Evolutionary conservation across 2,113 vertebrate species (phyloP).

Genomic region (Nerophis lumbriciformis): DNA sequence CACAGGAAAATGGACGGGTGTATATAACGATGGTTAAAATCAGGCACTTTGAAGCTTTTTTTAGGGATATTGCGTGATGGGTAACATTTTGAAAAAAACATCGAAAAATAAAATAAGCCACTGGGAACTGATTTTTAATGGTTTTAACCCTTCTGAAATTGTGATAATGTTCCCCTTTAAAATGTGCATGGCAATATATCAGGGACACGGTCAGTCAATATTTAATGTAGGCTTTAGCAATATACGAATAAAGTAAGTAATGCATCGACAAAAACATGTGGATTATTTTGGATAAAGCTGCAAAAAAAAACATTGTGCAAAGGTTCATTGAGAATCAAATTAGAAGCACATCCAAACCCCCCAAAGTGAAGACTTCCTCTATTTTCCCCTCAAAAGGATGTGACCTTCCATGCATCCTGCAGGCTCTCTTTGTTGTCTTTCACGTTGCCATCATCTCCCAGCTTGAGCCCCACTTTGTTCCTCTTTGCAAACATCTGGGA

Average conservation of each 20-base stretch:
- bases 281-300: background rate
- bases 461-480: slow-evolving; percentile 74
- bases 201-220: slow-evolving; percentile 5
- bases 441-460: slow-evolving; percentile 25
- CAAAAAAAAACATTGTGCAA: slow-evolving; percentile 12
- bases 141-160: too few relatives aligned
- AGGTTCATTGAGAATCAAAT: slow-evolving; percentile 10
- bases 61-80: too few relatives aligned
- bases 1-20: too few relatives aligned
- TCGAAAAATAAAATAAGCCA: too few relatives aligned
- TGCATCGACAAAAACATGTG: background rate
- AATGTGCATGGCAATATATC: background rate
- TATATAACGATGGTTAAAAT: too few relatives aligned
- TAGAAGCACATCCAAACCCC: slow-evolving; percentile 14
- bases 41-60: too few relatives aligned
- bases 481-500: slow-evolving; percentile 81
- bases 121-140: too few relatives aligned
- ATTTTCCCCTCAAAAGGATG: slow-evolving; percentile 49
- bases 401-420: slow-evolving; percentile 41
- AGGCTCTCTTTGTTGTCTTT: slow-evolving; percentile 29
- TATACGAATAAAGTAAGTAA: slow-evolving; percentile 4
- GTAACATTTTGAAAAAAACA: too few relatives aligned
- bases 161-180: too few relatives aligned
- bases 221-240: slow-evolving; percentile 13
- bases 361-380: slow-evolving; percentile 40